These are phyloP conservation scores for Drosophila emarginata DNA, from an alignment of 2,888 invertebrate genomes.

Conservation along the genomic window DNA sequence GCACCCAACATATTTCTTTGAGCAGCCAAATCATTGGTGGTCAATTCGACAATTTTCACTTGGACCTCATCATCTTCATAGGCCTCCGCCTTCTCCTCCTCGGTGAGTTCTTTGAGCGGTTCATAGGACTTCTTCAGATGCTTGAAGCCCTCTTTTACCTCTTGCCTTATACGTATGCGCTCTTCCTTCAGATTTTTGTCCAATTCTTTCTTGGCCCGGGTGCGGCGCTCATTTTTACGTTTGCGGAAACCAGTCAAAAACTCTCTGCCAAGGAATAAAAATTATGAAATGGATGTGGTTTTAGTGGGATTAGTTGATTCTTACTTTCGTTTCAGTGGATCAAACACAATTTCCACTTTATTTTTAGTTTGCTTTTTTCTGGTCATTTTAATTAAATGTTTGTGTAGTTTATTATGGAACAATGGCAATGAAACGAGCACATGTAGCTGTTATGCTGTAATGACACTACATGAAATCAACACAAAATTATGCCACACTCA, in stretches of 20 bases:
- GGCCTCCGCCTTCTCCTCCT: slow-evolving; percentile 82
- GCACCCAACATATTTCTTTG: slow-evolving; percentile 88
- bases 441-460: not conserved
- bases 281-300: not conserved
- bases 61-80: slow-evolving; percentile 90
- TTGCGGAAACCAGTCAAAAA: slow-evolving; percentile 92
- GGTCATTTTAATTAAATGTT: slow-evolving; percentile 54
- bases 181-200: slow-evolving; percentile 89
- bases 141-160: slow-evolving; percentile 90
- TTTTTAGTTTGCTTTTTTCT: slow-evolving; percentile 58
- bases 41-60: slow-evolving; percentile 90
- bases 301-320: slow-evolving; percentile 25
- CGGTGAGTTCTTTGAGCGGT: slow-evolving; percentile 85
- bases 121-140: slow-evolving; percentile 88
- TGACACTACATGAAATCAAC: not conserved
- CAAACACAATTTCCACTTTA: slow-evolving; percentile 84
- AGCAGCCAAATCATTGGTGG: slow-evolving; percentile 87
- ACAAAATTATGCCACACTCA: not conserved
- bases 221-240: slow-evolving; percentile 89
- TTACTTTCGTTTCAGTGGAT: slow-evolving; percentile 85
- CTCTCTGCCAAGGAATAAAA: slow-evolving; percentile 85
- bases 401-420: not conserved
- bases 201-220: slow-evolving; percentile 89
- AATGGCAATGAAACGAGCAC: slow-evolving; percentile 1
- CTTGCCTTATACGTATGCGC: slow-evolving; percentile 88